Conservation (phyloP, 2,797 vertebrate species). For the Allenopithecus nigroviridis region DNA sequence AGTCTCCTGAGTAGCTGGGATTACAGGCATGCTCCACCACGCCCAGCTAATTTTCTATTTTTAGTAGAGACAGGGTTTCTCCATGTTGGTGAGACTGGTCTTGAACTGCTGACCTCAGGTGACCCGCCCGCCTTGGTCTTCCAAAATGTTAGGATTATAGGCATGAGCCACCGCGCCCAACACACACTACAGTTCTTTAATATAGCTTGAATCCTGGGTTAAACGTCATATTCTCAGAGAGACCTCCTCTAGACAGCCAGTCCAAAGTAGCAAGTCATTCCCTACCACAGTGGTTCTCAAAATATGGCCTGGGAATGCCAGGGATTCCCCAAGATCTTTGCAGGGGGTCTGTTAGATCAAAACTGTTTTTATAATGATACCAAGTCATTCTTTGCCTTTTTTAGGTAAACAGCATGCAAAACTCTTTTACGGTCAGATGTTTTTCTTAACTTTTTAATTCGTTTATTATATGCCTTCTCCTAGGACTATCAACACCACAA, state of each 20-base stretch:
- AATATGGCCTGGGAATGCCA: neutral
- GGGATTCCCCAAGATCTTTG: neutral
- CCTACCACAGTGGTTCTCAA: neutral
- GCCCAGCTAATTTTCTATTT: no score
- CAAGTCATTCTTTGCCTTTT: neutral
- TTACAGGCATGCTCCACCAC: no score
- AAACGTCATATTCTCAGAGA: neutral
- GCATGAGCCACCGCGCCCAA: no score
- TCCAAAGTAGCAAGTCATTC: neutral
- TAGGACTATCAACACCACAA: neutral
- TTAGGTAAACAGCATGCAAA: neutral
- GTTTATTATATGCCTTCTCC: neutral
- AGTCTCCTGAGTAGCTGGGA: no score
- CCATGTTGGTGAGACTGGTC: no score
- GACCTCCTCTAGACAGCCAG: neutral
- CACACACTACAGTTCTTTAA: neutral
- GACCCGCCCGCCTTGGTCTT: rapidly evolving
- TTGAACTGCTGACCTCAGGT: no score
- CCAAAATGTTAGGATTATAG: no score
- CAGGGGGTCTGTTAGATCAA: neutral
- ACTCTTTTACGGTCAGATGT: neutral
- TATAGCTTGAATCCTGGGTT: neutral
- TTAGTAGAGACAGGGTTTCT: no score
- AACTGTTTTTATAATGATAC: neutral
- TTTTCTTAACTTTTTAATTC: neutral